These are phyloP conservation scores for Coracias cyanogaster DNA, from an alignment of 2,797 vertebrate species.

Conservation along the genomic window DNA sequence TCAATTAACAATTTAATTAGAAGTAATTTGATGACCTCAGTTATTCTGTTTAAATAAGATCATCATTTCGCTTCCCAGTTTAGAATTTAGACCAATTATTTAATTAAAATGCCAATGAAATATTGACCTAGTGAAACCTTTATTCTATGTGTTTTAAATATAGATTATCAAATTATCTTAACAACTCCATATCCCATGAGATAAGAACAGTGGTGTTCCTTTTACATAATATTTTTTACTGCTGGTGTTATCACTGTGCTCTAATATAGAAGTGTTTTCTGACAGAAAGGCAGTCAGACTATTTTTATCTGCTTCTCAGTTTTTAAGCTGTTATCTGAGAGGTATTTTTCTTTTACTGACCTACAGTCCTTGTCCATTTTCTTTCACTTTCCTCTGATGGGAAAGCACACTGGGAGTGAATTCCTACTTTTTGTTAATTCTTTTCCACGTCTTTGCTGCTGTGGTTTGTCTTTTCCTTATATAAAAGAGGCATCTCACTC, in stretches of 20 bases:
- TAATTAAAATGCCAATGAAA: slow-evolving; percentile 74
- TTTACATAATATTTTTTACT: not conserved
- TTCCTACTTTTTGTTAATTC: not conserved
- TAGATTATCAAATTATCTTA: slow-evolving; percentile 62
- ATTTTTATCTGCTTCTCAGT: not conserved
- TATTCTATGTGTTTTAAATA: slow-evolving; percentile 66
- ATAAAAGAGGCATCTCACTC: not conserved
- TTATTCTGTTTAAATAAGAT: slow-evolving; percentile 71
- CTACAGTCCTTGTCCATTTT: not conserved
- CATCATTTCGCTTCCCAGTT: slow-evolving; percentile 58
- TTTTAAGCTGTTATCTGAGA: not conserved
- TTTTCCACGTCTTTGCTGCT: not conserved
- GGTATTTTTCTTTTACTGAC: not conserved
- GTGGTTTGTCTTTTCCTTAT: not conserved
- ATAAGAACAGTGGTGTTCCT: not conserved
- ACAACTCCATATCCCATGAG: not conserved
- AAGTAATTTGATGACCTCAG: slow-evolving; percentile 56
- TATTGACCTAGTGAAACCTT: slow-evolving; percentile 60
- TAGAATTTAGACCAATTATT: slow-evolving; percentile 74
- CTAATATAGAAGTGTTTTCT: not conserved
- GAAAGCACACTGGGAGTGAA: not conserved
- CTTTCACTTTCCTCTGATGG: not conserved
- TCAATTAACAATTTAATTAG: slow-evolving; percentile 74
- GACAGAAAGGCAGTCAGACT: not conserved
- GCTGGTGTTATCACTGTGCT: not conserved